Base-by-base conservation (phyloP, 1,140 invertebrate genomes). In the Mamestra configurata region DNA sequence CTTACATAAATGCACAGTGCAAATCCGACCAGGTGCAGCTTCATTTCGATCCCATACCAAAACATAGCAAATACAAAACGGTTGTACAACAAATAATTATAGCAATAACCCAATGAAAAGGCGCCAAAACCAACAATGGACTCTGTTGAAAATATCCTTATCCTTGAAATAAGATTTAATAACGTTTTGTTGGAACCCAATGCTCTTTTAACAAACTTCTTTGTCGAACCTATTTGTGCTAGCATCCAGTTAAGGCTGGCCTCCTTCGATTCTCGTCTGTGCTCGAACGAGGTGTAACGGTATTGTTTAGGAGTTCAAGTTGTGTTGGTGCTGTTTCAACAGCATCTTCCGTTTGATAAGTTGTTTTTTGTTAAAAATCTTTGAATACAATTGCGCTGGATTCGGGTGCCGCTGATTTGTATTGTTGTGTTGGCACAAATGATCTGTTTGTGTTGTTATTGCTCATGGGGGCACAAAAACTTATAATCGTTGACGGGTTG, bases 161-260 rank as follows among this genome's bases (percentile, higher is more conserved):
- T 87, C 79, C 85, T 79, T 79, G 71, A 88, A 91, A 89, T 89
- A 73, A 90, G 90, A 92, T 93, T 92, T 93, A 93, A 93, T 92
- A 93, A 93, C 88, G 89, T 93, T 93, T 91, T 91, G 87, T 92
- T 89, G 86, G 84, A 85, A 79, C 70, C 84, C 80, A 86, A 86
- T 92, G 92, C 88, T 89, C 91, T 90, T 92, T 93, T 89, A 88
- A 91, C 86, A 79, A 87, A 83, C 79, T 81, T 90, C 86, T 87
- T 88, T 90, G 87, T 88, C 72, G 80, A 86, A 84, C 55, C 35
- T 89, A 82, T 86, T 89, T 86, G 64, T 83, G 49, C 64, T 20
- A 82, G 40, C 64, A 35, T 31, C 89, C 89, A 89, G 53, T 81
- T 81, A 86, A 71, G 51, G 20, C 27, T 82, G 90, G 86, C 59